Percentiles rank a stretch among this genome's conserved stretches.
These are phyloP conservation scores for Sebastes schlegelii DNA, from an alignment of 2,113 vertebrate genomes.

Conservation along the genomic window DNA sequence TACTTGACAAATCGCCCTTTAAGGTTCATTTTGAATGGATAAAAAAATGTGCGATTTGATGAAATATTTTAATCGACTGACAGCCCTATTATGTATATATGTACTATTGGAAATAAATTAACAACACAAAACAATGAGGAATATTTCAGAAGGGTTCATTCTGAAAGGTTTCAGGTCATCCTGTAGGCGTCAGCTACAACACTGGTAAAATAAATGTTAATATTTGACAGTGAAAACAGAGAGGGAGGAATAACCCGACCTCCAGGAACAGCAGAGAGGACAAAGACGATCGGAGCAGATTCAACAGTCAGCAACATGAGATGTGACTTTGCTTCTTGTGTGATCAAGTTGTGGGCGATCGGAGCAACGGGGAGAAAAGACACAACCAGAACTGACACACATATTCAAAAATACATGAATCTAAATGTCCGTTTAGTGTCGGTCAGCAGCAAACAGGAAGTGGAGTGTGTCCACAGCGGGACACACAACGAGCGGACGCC, in stretches of 20 bases:
- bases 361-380: neutral
- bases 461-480: neutral
- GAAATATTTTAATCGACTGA: too few species aligned
- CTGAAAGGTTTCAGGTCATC: neutral
- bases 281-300: too few species aligned
- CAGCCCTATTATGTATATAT: too few species aligned
- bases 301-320: neutral
- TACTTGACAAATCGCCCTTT: too few species aligned
- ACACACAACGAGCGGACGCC: slow-evolving; percentile 8
- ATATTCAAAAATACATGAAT: neutral
- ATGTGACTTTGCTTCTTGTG: neutral
- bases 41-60: too few species aligned
- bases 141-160: too few species aligned
- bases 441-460: neutral
- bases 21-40: too few species aligned
- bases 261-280: neutral
- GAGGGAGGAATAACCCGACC: neutral
- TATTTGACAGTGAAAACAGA: neutral
- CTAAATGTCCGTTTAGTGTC: neutral
- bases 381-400: neutral
- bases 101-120: too few species aligned
- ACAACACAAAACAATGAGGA: too few species aligned
- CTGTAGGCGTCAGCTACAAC: neutral
- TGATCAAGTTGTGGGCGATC: neutral
- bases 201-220: neutral